Percentiles rank a stretch among this genome's conserved stretches.
These are phyloP conservation scores for Hirtodrosophila duncani DNA, from an alignment of 2,888 invertebrate genomes.

Conservation along the genomic window DNA sequence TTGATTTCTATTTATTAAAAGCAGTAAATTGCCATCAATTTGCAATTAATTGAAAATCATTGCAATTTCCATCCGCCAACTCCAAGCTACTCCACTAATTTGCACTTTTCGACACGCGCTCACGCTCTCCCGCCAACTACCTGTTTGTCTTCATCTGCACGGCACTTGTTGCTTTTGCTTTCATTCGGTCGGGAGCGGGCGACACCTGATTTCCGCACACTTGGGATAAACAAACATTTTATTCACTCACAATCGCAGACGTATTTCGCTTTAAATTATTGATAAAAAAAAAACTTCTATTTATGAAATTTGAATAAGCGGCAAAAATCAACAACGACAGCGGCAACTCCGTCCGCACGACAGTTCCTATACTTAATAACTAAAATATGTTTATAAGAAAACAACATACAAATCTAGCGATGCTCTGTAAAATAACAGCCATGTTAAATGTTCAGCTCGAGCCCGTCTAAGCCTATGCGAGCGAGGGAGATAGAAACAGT, in stretches of 20 bases:
- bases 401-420: too few species aligned
- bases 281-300: conserved; percentile 28
- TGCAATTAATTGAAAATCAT: conserved; percentile 40
- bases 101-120: conserved; percentile 1
- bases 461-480: too few species aligned
- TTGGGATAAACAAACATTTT: too few species aligned
- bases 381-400: conserved; percentile 54
- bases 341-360: conserved; percentile 37
- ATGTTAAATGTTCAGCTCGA: too few species aligned
- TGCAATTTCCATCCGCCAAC: conserved; percentile 42
- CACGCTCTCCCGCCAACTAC: conserved; percentile 10
- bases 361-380: conserved; percentile 57
- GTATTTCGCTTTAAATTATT: too few species aligned
- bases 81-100: conserved; percentile 13
- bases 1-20: conserved; percentile 38
- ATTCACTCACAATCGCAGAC: too few species aligned
- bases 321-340: conserved; percentile 2
- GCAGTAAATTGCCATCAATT: conserved; percentile 35
- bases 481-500: too few species aligned
- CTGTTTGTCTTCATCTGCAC: conserved; percentile 38
- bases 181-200: too few species aligned
- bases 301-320: conserved; percentile 13
- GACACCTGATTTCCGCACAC: too few species aligned
- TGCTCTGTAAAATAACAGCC: too few species aligned
- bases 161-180: conserved; percentile 43